Evolutionary conservation across 2,113 vertebrate species (phyloP).

Genomic region (Thunnus thynnus): DNA sequence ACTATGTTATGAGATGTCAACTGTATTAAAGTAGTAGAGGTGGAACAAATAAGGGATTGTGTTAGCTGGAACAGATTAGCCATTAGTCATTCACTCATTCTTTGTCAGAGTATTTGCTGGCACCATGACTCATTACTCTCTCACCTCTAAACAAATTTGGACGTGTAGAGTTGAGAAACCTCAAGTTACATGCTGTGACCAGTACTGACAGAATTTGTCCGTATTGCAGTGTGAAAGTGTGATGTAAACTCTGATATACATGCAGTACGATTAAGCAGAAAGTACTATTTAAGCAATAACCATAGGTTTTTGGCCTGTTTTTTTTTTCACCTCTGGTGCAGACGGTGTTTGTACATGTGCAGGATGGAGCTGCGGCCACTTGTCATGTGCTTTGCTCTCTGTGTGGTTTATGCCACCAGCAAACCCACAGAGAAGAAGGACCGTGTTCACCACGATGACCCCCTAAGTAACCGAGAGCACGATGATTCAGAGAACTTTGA

Average conservation of each 20-base stretch:
- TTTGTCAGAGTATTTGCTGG: constrained; percentile 13
- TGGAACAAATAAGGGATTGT: constrained; percentile 15
- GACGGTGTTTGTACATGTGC: neutral
- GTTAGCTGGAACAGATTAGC: constrained; percentile 34
- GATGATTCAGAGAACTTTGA: constrained; percentile 93
- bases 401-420: constrained; percentile 87
- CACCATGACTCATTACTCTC: constrained; percentile 21
- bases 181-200: neutral
- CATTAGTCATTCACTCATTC: neutral
- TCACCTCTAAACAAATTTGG: too few species aligned
- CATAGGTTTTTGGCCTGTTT: neutral
- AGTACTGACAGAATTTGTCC: neutral
- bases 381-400: constrained; percentile 89
- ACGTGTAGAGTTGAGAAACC: neutral
- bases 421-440: constrained; percentile 98
- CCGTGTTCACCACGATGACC: constrained; percentile 91
- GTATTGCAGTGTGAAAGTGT: neutral
- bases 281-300: neutral
- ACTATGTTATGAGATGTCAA: neutral
- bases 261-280: neutral
- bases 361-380: constrained; percentile 88
- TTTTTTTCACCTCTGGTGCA: neutral
- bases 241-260: neutral
- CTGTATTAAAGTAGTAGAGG: neutral
- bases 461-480: constrained; percentile 91